phyloP scores from a whole-genome alignment of 2,888 invertebrate species.

The Chymomyza procnemis region DNA sequence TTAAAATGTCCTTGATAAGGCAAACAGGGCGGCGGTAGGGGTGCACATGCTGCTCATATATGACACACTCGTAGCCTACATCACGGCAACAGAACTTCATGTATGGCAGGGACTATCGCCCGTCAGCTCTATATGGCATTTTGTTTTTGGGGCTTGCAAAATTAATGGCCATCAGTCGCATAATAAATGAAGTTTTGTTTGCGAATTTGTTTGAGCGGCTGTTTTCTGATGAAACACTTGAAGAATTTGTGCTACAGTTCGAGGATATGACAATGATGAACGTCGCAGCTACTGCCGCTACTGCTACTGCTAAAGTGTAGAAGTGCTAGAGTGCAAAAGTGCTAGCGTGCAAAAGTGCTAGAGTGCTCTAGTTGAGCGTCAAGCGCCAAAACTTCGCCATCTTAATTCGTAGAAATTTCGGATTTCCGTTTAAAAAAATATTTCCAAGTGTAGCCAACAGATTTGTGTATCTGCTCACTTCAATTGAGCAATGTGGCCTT shows the following conservation, averaged over 20 bases:
- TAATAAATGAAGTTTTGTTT: conserved; percentile 70
- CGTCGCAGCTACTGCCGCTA: too few species aligned
- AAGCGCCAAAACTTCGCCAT: too few species aligned
- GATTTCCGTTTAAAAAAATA: too few species aligned
- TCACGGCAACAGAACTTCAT: not conserved
- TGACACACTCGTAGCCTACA: not conserved
- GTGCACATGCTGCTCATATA: not conserved
- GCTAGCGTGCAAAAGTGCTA: too few species aligned
- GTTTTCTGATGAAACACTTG: not conserved
- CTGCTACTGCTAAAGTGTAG: too few species aligned
- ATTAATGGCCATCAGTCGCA: conserved; percentile 72
- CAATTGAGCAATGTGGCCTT: not conserved
- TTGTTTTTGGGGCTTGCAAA: conserved; percentile 37
- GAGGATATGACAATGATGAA: not conserved
- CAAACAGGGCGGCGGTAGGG: not conserved
- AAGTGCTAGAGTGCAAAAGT: too few species aligned
- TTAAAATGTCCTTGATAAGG: conserved; percentile 28
- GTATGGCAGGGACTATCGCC: conserved; percentile 38
- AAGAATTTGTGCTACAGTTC: not conserved
- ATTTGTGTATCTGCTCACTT: not conserved
- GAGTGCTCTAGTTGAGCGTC: too few species aligned
- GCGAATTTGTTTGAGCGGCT: conserved; percentile 16
- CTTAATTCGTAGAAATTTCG: too few species aligned
- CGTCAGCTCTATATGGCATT: conserved; percentile 2
- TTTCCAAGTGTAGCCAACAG: too few species aligned